Base-by-base conservation (phyloP, 2,113 vertebrate genomes). In the Tenebrosternarchus preto region DNA sequence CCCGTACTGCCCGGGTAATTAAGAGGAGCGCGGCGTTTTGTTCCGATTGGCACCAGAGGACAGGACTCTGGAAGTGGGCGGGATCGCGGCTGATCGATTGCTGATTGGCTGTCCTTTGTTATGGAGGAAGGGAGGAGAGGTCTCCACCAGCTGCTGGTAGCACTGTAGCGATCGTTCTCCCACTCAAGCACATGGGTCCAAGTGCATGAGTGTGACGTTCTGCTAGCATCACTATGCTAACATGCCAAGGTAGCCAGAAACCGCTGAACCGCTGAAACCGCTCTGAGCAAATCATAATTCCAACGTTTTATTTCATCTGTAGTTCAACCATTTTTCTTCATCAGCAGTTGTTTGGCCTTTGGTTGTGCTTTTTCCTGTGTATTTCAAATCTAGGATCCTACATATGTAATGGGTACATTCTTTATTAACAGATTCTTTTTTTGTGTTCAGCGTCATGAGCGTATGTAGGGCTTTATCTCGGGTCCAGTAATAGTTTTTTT, bases 401-500 rank as follows among this genome's bases (percentile, higher is more conserved):
- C 69, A 77, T 77, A 57, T 56, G 53, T 43, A 31, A 78, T 70
- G 77, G 60, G 46, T 43, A 4, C 33, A 11, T 11, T 2, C 31
- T 78, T 70, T 78, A 71, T 78, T 27, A 68, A 68, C 9, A 11
- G 19, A 68, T 20, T n/a, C n/a, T n/a, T n/a, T n/a, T n/a, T n/a
- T n/a, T n/a, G n/a, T n/a, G n/a, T n/a, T n/a, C n/a, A n/a, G n/a
- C n/a, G n/a, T n/a, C n/a, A n/a, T n/a, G n/a, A n/a, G n/a, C n/a
- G n/a, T n/a, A n/a, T n/a, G n/a, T n/a, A n/a, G n/a, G n/a, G n/a
- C n/a, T n/a, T n/a, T n/a, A n/a, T n/a, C n/a, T n/a, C n/a, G 61
- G 36, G 61, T 59, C 53, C 83, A 79, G 31, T 83, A 69, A 83
- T 73, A 80, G 71, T 74, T 79, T 77, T 86, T 78, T 85, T 79